phyloP scores from a whole-genome alignment of 2,888 invertebrate species.

The Drosophila gaucha region DNA sequence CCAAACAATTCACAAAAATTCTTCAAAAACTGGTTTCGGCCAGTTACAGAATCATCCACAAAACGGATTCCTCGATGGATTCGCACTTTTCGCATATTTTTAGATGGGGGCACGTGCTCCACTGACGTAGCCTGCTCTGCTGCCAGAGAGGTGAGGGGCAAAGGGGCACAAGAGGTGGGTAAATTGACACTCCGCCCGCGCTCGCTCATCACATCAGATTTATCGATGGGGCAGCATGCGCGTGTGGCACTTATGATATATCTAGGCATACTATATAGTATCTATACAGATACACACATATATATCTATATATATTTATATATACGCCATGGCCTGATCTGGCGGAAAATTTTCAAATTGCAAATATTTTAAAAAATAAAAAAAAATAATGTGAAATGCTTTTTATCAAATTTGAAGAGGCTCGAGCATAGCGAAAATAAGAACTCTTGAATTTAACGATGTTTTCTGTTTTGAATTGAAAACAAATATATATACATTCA shows the following conservation, averaged over 20 bases:
- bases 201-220: slow-evolving; percentile 30
- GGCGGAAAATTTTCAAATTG: slow-evolving; percentile 32
- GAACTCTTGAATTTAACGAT: slow-evolving; percentile 20
- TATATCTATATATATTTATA: slow-evolving; percentile 7
- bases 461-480: slow-evolving; percentile 16
- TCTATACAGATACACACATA: slow-evolving; percentile 3
- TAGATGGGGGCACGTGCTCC: slow-evolving; percentile 60
- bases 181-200: slow-evolving; percentile 9
- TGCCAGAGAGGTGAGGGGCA: background rate
- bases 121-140: slow-evolving; percentile 26
- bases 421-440: slow-evolving; percentile 6
- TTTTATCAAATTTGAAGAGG: slow-evolving; percentile 37
- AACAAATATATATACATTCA: slow-evolving; percentile 19
- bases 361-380: slow-evolving; percentile 6
- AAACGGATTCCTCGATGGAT: slow-evolving; percentile 37
- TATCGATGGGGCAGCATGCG: slow-evolving; percentile 51
- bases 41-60: slow-evolving; percentile 58
- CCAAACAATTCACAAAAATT: slow-evolving; percentile 17
- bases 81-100: slow-evolving; percentile 68
- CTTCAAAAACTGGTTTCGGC: slow-evolving; percentile 65
- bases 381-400: slow-evolving; percentile 12
- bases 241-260: slow-evolving; percentile 56
- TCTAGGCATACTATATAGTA: slow-evolving; percentile 17
- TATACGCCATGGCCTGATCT: slow-evolving; percentile 24
- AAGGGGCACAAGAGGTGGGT: background rate